Conservation (phyloP, 2,888 invertebrate species). For the Mantis religiosa region DNA sequence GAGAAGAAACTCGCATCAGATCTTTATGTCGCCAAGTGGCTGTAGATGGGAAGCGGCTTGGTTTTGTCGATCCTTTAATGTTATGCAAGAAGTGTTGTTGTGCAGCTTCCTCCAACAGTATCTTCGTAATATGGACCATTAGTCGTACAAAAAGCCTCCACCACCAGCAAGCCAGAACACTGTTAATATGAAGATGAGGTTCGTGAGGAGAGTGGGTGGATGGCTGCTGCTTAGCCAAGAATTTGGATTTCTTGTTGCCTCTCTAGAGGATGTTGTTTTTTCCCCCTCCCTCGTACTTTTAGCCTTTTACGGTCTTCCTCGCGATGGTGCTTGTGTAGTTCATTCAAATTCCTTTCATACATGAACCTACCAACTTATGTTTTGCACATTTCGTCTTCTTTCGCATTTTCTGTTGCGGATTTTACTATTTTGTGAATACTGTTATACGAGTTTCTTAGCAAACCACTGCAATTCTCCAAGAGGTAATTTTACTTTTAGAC, state of each 20-base stretch:
- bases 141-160: constrained; percentile 20
- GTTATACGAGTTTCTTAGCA: background rate
- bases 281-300: background rate
- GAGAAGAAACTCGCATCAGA: background rate
- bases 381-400: background rate
- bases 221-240: constrained; percentile 10
- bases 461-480: background rate
- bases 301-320: background rate
- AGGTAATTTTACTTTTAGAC: background rate
- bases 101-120: constrained; percentile 1
- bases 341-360: constrained; percentile 3
- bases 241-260: constrained; percentile 16
- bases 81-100: constrained; percentile 23
- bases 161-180: constrained; percentile 11
- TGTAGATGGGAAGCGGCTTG: constrained; percentile 4
- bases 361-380: background rate
- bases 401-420: background rate
- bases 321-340: background rate
- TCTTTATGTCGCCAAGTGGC: background rate
- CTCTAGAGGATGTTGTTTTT: background rate
- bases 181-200: constrained; percentile 26
- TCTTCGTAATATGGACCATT: constrained; percentile 24
- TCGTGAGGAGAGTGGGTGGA: background rate
- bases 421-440: background rate
- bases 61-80: constrained; percentile 10